Base-by-base conservation (phyloP, 1,140 invertebrate genomes). In the Littorina saxatilis region DNA sequence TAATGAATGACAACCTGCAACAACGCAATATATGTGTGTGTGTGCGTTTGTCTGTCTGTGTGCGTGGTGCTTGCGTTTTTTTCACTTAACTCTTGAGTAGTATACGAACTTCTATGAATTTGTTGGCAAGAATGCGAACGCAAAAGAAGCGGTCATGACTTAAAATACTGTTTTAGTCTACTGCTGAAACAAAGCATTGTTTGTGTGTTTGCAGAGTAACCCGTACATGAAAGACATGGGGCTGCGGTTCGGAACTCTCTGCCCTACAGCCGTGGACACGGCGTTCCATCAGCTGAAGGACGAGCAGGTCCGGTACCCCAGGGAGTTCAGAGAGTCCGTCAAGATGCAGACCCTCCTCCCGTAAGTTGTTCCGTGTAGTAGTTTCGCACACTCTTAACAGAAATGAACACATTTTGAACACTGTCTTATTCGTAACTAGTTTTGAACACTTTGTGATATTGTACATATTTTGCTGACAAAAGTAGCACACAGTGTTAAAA, bases 151-250 rank as follows among this genome's bases (percentile, higher is more conserved):
- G n/a, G n/a, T n/a, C n/a, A n/a, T n/a, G n/a, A n/a, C n/a, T n/a
- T n/a, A n/a, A n/a, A n/a, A n/a, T n/a, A n/a, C n/a, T n/a, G n/a
- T n/a, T n/a, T n/a, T n/a, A n/a, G n/a, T n/a, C n/a, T n/a, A n/a
- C n/a, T n/a, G n/a, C n/a, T n/a, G n/a, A n/a, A n/a, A n/a, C n/a
- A 52, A 52, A 52, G 50, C 50, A 52, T 11, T 52, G 23, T 23
- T 13, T 23, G 11, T 52, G 50, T 52, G 43, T 47, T 47, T 80
- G 2, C 63, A 80, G 78, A 50, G 20, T 29, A 80, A 80, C 32
- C 78, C 78, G 11, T 80, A 80, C 63, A 17, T 80, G 15, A 39
- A 55, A 4, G 78, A 81, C 50, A 81, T 81, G 79, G 79, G 79
- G 32, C 43, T 81, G 5, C 17, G 79, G 47, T 81, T 81, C 72